Percentiles rank a stretch among this genome's conserved stretches.
Evolutionary conservation across 2,888 invertebrate species (phyloP).

Genomic region (Scaptomyza parva): DNA sequence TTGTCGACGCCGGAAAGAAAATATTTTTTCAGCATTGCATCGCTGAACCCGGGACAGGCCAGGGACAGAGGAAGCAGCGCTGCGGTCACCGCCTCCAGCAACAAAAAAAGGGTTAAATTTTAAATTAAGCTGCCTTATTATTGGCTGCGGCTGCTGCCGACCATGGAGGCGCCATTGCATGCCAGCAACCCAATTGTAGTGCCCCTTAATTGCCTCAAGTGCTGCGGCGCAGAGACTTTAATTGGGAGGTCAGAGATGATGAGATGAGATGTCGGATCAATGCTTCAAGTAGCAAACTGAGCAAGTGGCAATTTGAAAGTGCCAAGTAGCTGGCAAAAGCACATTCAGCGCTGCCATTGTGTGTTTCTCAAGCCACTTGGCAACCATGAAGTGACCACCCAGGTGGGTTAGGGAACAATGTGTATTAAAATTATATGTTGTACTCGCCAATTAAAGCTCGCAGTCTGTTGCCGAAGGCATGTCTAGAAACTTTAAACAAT

Average conservation of each 20-base stretch:
- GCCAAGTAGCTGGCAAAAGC: constrained; percentile 3
- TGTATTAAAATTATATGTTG: constrained; percentile 23
- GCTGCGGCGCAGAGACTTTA: constrained; percentile 45
- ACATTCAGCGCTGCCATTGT: constrained; percentile 3
- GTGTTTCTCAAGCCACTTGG: constrained; percentile 31
- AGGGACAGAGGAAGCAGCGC: constrained; percentile 64
- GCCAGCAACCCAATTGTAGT: constrained; percentile 23
- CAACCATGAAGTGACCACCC: constrained; percentile 12
- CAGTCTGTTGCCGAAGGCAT: constrained; percentile 15
- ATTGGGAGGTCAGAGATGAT: constrained; percentile 66
- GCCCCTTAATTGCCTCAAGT: constrained; percentile 65
- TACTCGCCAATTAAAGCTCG: constrained; percentile 11
- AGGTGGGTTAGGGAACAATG: constrained; percentile 7
- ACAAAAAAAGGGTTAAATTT: constrained; percentile 69
- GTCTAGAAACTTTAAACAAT: constrained; percentile 34
- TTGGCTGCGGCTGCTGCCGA: constrained; percentile 16
- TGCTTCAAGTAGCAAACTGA: constrained; percentile 25
- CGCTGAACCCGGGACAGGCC: constrained; percentile 28
- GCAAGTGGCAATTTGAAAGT: constrained; percentile 7
- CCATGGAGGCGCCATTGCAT: constrained; percentile 1
- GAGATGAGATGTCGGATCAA: constrained; percentile 55
- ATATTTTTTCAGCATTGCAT: constrained; percentile 71
- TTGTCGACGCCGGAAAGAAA: constrained; percentile 53
- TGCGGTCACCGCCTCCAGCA: constrained; percentile 70
- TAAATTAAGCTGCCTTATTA: constrained; percentile 69